Evolutionary conservation across 2,113 vertebrate genomes (phyloP).

Genomic region (Plecturocebus donacophilus): DNA sequence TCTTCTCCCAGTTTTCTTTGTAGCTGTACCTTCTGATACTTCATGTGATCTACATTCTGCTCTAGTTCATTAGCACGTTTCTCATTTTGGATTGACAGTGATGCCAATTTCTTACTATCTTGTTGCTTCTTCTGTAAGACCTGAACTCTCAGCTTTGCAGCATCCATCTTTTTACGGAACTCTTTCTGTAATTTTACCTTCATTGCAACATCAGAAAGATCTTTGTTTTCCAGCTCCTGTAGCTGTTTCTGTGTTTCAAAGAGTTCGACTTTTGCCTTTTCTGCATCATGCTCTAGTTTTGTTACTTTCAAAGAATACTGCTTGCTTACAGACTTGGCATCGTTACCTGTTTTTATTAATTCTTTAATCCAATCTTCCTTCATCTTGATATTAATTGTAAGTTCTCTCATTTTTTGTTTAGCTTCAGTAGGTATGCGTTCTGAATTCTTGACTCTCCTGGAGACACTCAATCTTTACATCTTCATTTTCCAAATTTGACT

Average conservation of each 20-base stretch:
- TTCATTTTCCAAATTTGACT: conserved; percentile 64
- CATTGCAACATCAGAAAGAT: conserved; percentile 82
- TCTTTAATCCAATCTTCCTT: conserved; percentile 94
- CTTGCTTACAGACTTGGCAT: conserved; percentile 86
- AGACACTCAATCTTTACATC: conserved; percentile 83
- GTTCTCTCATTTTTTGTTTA: conserved; percentile 89
- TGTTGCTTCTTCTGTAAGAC: conserved; percentile 86
- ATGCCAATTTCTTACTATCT: conserved; percentile 86
- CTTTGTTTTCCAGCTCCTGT: conserved; percentile 85
- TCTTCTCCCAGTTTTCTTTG: conserved; percentile 86
- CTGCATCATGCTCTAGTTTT: conserved; percentile 85
- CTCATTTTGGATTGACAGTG: conserved; percentile 87
- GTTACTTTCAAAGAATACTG: conserved; percentile 86
- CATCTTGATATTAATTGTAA: conserved; percentile 90
- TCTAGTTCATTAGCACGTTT: conserved; percentile 86
- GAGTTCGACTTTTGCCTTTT: conserved; percentile 84
- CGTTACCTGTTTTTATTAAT: conserved; percentile 90
- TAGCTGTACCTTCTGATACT: conserved; percentile 85
- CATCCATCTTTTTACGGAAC: conserved; percentile 86
- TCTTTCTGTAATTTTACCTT: conserved; percentile 86
- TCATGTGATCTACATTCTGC: conserved; percentile 90
- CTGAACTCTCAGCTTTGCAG: conserved; percentile 85
- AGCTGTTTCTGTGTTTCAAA: conserved; percentile 85
- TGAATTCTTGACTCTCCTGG: conserved; percentile 80
- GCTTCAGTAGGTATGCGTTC: conserved; percentile 83